phyloP scores from a whole-genome alignment of 2,888 invertebrate species.

The Drosophila leonis region DNA sequence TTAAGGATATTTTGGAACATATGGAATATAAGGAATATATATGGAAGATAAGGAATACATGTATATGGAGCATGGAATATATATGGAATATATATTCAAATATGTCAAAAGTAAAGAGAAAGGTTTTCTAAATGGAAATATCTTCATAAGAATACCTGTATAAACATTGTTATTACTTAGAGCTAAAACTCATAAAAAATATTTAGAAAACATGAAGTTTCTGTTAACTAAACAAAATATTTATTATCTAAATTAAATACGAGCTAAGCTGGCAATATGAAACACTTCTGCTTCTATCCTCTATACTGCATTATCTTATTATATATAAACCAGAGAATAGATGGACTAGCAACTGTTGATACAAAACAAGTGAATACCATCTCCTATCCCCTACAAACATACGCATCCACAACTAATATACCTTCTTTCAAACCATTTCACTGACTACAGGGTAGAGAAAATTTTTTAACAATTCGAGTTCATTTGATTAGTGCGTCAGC shows the following conservation, averaged over 20 bases:
- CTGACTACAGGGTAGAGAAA: neutral
- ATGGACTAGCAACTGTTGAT: too few relatives aligned
- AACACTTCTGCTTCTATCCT: neutral
- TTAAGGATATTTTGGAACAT: too few relatives aligned
- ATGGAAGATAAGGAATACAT: too few relatives aligned
- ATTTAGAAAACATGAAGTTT: neutral
- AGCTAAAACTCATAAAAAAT: neutral
- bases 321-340: too few relatives aligned
- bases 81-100: too few relatives aligned
- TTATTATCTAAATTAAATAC: too few relatives aligned
- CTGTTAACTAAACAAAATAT: neutral
- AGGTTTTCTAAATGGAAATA: too few relatives aligned
- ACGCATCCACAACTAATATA: neutral
- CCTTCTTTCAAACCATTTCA: neutral
- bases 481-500: conserved; percentile 42
- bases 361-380: neutral
- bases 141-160: too few relatives aligned
- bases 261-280: too few relatives aligned
- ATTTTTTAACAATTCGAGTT: conserved; percentile 14
- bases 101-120: too few relatives aligned
- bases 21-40: neutral
- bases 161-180: too few relatives aligned
- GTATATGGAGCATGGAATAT: too few relatives aligned
- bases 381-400: neutral
- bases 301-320: neutral